Percentiles rank a stretch among this genome's conserved stretches.
These are phyloP conservation scores for Ochropleura leucogaster DNA, from an alignment of 2,888 invertebrate species.

Conservation along the genomic window DNA sequence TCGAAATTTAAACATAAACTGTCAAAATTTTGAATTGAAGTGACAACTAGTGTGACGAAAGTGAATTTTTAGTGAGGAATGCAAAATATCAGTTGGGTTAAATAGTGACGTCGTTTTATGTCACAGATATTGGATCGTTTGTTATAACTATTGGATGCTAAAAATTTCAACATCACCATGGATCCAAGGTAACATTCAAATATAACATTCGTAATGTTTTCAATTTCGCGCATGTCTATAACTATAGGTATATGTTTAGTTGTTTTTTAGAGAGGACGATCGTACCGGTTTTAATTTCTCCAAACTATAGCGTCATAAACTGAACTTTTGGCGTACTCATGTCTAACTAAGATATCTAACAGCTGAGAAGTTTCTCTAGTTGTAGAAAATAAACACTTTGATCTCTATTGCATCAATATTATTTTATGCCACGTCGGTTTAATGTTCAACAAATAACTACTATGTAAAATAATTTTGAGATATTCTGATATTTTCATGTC, in stretches of 20 bases:
- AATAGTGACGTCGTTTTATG: constrained; percentile 47
- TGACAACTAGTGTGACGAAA: constrained; percentile 70
- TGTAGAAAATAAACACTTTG: not conserved
- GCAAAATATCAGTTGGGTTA: constrained; percentile 45
- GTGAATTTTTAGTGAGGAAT: constrained; percentile 70
- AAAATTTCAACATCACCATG: constrained; percentile 75
- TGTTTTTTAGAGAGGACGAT: constrained; percentile 36
- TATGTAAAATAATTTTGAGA: not conserved
- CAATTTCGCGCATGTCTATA: constrained; percentile 8
- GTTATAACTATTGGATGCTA: constrained; percentile 47
- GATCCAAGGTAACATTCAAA: constrained; percentile 79
- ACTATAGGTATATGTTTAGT: not conserved
- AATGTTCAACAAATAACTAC: not conserved
- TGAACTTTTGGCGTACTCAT: not conserved
- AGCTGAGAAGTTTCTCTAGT: not conserved
- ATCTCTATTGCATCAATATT: not conserved
- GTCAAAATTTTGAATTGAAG: constrained; percentile 40
- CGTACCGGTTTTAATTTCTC: constrained; percentile 64
- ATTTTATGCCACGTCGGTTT: not conserved
- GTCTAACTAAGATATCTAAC: not conserved
- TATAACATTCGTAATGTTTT: constrained; percentile 42
- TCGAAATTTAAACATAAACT: constrained; percentile 14
- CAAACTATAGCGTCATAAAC: constrained; percentile 37
- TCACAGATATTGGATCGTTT: constrained; percentile 46
- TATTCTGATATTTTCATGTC: not conserved